Conservation (phyloP, 2,888 invertebrate genomes). For the Tachina fera region DNA sequence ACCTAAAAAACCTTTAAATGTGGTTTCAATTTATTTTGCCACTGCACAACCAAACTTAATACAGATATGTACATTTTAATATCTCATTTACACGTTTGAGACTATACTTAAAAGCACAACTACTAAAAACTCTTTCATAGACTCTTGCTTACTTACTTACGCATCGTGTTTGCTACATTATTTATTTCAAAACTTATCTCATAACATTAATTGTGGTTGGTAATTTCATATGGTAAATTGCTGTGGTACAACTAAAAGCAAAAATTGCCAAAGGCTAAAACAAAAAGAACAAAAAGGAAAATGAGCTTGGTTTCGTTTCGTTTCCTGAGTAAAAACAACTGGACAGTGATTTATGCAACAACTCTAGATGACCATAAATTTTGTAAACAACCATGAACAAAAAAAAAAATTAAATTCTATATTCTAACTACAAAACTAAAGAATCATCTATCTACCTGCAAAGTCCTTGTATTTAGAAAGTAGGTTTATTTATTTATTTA, state of each 20-base stretch:
- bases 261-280: conserved; percentile 58
- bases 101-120: conserved; percentile 5
- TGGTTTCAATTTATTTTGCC: conserved; percentile 66
- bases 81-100: not conserved
- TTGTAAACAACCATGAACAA: conserved; percentile 73
- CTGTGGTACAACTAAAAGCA: conserved; percentile 39
- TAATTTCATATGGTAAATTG: conserved; percentile 72
- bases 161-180: conserved; percentile 58
- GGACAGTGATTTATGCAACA: conserved; percentile 81
- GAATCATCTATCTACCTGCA: conserved; percentile 52
- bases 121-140: not conserved
- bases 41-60: conserved; percentile 14
- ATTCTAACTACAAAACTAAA: conserved; percentile 38
- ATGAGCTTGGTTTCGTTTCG: conserved; percentile 13
- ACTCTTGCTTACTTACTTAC: conserved; percentile 1
- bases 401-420: not conserved
- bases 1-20: conserved; percentile 44
- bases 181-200: conserved; percentile 73
- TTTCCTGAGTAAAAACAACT: conserved; percentile 28
- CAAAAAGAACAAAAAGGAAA: conserved; percentile 16
- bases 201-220: conserved; percentile 83
- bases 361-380: conserved; percentile 81
- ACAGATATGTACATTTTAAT: not conserved
- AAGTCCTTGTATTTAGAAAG: conserved; percentile 70
- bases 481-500: conserved; percentile 51